Evolutionary conservation across 1,140 invertebrate species (phyloP).

Genomic region (Solen grandis): DNA sequence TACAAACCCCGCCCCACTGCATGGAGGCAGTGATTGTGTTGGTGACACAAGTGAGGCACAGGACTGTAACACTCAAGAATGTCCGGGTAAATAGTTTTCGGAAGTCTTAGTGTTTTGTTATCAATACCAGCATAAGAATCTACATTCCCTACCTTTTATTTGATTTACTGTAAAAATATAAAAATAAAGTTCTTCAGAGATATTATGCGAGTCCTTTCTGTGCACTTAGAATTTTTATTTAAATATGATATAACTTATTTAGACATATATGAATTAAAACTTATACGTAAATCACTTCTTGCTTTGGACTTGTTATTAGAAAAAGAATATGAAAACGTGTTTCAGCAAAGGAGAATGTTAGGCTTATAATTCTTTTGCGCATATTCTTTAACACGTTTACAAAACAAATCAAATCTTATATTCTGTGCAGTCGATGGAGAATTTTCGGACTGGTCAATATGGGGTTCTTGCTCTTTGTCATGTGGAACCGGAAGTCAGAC

Average conservation of each 20-base stretch:
- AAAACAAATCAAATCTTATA: neutral
- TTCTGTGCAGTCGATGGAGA: constrained; percentile 18
- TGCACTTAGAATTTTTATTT: too few species aligned
- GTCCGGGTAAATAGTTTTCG: constrained; percentile 28
- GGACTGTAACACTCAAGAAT: neutral
- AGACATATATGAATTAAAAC: too few species aligned
- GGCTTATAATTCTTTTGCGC: neutral
- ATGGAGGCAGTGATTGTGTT: constrained; percentile 46
- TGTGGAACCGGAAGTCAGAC: constrained; percentile 4
- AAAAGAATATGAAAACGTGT: neutral
- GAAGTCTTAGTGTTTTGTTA: too few species aligned
- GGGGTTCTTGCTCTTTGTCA: constrained; percentile 5
- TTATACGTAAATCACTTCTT: too few species aligned
- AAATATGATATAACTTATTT: too few species aligned
- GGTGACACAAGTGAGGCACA: neutral
- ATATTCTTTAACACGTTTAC: neutral
- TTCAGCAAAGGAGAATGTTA: neutral
- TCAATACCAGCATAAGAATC: too few species aligned
- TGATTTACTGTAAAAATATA: neutral
- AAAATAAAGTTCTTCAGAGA: neutral
- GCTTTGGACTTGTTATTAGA: neutral
- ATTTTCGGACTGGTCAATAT: constrained; percentile 24
- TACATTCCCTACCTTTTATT: too few species aligned
- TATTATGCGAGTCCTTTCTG: neutral
- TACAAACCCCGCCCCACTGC: constrained; percentile 51